Base-by-base conservation (phyloP, 2,888 invertebrate genomes). In the Fragum sueziense region DNA sequence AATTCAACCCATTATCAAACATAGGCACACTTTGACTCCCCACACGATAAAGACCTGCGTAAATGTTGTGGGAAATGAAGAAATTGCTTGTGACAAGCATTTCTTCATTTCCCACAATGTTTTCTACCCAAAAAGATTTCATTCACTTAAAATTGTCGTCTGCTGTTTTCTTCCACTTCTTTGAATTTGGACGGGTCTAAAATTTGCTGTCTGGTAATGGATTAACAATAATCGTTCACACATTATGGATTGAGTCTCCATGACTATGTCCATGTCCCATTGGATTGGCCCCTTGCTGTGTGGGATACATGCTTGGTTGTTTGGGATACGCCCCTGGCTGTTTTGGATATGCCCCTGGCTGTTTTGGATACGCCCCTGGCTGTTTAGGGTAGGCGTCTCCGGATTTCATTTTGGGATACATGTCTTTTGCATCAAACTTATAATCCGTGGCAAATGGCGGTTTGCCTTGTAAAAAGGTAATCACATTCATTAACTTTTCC, bases 401-500 rank as follows among this genome's bases (percentile, higher is more conserved):
- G 27, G 34, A 25, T 17, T 65, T 65, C 65, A 41, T 37, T 41
- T 65, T 65, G 20, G 65, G 65, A 41, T 65, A 65, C 25, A 65
- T 14, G 27, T 65, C 65, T 41, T 22, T 34, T 17, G 65, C 14
- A 41, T 65, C 65, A 41, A 65, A 65, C 20, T 59, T 65, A n/a
- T 33, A 67, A 27, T 90, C 90, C 17, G 79, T 78, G 17, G 85
- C 86, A 86, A 85, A 89, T 0, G 86, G 79, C 47, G 79, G 69
- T 68, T 84, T 88, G 20, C 88, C 88, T 17, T 85, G 68, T 41
- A 92, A 54, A 79, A 92, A 92, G 74, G 88, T 83, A 0, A 90
- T n/a, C 69, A 90, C 75, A 76, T 92, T 92, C 69, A 86, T 70
- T 3, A 90, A 31, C 71, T 88, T 86, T 79, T 92, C 90, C 7